Conservation (phyloP, 2,113 vertebrate genomes). For the Spheniscus mendiculus region DNA sequence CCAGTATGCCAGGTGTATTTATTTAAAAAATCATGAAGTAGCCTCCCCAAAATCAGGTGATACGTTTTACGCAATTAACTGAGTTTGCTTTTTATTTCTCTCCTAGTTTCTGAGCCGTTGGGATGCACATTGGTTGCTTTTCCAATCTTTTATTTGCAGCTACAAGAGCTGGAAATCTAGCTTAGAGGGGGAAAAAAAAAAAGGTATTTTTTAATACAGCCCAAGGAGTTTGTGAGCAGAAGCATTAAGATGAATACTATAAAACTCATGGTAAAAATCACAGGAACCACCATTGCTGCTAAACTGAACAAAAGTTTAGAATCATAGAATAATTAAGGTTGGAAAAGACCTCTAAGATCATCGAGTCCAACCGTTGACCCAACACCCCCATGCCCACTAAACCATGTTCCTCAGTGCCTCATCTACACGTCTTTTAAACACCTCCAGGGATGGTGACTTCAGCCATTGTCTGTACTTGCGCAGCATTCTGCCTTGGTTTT, state of each 20-base stretch:
- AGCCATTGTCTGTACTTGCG: rapidly evolving
- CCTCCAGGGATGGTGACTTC: too few relatives aligned
- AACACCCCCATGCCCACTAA: too few relatives aligned
- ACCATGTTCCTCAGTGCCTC: too few relatives aligned
- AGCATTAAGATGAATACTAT: neutral
- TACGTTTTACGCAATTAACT: neutral
- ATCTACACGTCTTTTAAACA: too few relatives aligned
- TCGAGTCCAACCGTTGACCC: too few relatives aligned
- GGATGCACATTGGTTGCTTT: neutral
- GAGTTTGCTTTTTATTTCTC: neutral
- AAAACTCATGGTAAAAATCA: neutral
- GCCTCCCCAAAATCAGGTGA: neutral
- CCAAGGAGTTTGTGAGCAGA: neutral
- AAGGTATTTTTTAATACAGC: neutral
- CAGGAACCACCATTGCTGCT: neutral
- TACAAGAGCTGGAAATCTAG: neutral
- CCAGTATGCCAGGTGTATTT: neutral
- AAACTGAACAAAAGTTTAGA: neutral
- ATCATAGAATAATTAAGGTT: too few relatives aligned
- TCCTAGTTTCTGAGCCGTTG: neutral
- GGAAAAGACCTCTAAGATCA: too few relatives aligned
- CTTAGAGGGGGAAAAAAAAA: rapidly evolving
- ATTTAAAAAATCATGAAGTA: conserved; percentile 23
- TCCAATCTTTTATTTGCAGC: neutral
- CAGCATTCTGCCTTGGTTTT: neutral